Conservation (phyloP, 2,888 invertebrate genomes). For the Leptopilina drosophilae region DNA sequence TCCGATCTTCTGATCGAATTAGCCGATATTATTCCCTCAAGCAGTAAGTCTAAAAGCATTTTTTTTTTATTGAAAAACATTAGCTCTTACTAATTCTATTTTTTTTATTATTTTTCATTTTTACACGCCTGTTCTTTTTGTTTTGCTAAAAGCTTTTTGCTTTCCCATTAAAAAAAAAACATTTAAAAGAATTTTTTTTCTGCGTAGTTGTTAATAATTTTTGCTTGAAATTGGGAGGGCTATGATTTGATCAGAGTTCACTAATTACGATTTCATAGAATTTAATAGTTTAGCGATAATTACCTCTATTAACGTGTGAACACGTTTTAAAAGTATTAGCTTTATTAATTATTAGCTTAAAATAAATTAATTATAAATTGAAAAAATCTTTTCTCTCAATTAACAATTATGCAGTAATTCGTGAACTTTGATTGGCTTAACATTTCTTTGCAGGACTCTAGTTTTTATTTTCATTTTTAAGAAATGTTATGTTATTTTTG, state of each 20-base stretch:
- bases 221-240: conserved; percentile 10
- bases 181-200: background rate
- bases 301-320: too few species aligned
- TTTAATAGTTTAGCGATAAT: too few species aligned
- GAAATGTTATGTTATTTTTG: background rate
- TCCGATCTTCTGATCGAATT: conserved; percentile 72
- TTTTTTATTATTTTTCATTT: conserved; percentile 3
- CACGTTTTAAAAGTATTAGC: too few species aligned
- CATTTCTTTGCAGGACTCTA: conserved; percentile 27
- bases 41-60: conserved; percentile 70
- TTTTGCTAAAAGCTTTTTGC: conserved; percentile 6
- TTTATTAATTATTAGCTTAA: too few species aligned
- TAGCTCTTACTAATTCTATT: conserved; percentile 21
- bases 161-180: background rate
- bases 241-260: conserved; percentile 8
- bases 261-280: background rate
- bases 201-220: conserved; percentile 4
- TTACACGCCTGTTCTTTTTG: background rate
- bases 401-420: background rate
- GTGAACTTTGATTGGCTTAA: conserved; percentile 12
- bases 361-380: too few species aligned
- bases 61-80: background rate
- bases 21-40: conserved; percentile 71
- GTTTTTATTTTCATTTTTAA: background rate
- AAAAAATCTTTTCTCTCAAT: too few species aligned